These are phyloP conservation scores for Brachypodius melanocephalos DNA, from an alignment of 2,113 vertebrate genomes.

Conservation along the genomic window DNA sequence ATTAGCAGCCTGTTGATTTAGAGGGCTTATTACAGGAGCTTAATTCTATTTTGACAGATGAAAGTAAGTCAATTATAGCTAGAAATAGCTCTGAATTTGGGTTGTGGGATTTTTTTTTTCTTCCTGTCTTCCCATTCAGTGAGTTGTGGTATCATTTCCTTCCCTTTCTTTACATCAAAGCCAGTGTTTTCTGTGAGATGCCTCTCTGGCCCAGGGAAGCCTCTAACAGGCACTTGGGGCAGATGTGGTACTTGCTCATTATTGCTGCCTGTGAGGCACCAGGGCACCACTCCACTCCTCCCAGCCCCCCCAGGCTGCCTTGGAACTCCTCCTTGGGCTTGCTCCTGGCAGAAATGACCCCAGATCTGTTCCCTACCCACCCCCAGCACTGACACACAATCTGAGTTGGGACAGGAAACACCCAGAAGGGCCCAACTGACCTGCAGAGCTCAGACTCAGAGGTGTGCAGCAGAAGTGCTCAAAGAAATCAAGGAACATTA, in stretches of 20 bases:
- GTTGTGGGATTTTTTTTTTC: not conserved
- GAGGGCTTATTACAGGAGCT: conserved; percentile 71
- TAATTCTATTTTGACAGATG: conserved; percentile 77
- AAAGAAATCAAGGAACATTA: not conserved
- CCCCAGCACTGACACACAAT: not conserved
- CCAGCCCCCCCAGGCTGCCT: not conserved
- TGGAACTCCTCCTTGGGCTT: not conserved
- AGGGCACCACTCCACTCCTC: rapidly evolving
- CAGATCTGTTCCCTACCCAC: not conserved
- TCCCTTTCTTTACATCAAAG: not conserved
- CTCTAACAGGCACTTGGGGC: not conserved
- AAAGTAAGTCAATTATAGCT: conserved; percentile 73
- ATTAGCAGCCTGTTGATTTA: conserved; percentile 76
- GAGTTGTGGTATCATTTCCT: not conserved
- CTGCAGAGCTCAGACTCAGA: not conserved
- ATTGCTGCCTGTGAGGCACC: not conserved
- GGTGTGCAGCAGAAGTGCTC: not conserved
- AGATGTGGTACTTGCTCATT: not conserved
- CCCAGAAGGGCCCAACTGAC: not conserved
- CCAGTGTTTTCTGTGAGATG: not conserved
- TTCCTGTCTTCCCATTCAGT: not conserved
- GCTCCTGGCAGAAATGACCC: not conserved
- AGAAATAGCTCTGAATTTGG: conserved; percentile 57
- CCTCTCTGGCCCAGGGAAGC: not conserved
- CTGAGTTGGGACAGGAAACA: not conserved